Percentiles rank a stretch among this genome's conserved stretches.
These are phyloP conservation scores for Heptascelio sp. DNA, from an alignment of 2,888 invertebrate species.

Conservation along the genomic window DNA sequence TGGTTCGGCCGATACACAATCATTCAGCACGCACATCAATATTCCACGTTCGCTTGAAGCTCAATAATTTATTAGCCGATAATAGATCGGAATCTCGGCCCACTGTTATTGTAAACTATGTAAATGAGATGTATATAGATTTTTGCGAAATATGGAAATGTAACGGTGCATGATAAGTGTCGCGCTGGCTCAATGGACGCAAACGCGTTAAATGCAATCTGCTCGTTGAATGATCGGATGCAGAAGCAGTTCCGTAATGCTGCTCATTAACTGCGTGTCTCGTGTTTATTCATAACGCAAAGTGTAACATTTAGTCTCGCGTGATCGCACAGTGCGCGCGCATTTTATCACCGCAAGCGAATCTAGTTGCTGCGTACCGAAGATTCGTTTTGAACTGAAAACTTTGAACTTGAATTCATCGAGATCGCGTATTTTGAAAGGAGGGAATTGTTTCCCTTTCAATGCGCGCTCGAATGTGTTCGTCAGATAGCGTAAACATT, in stretches of 20 bases:
- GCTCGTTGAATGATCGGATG: constrained; percentile 52
- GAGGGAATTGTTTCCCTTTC: too few species aligned
- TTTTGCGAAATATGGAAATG: constrained; percentile 31
- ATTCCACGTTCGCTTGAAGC: constrained; percentile 24
- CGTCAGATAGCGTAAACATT: too few species aligned
- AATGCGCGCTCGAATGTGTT: too few species aligned
- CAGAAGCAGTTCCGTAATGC: constrained; percentile 44
- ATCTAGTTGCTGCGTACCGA: too few species aligned
- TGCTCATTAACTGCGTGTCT: constrained; percentile 52
- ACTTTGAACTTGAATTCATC: too few species aligned
- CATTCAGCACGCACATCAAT: constrained; percentile 31
- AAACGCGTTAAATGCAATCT: constrained; percentile 52
- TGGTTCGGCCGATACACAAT: constrained; percentile 24
- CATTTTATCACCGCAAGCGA: too few species aligned
- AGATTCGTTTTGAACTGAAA: too few species aligned
- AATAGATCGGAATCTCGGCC: constrained; percentile 29
- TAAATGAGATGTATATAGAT: constrained; percentile 42
- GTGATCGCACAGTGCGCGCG: constrained; percentile 47
- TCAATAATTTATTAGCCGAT: constrained; percentile 36
- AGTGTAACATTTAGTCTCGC: constrained; percentile 48
- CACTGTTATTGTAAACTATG: constrained; percentile 32
- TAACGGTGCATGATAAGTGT: constrained; percentile 37
- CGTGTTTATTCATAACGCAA: constrained; percentile 59
- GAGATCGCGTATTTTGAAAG: too few species aligned
- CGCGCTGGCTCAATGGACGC: constrained; percentile 5